Evolutionary conservation across 2,888 invertebrate genomes (phyloP).

Genomic region (Ceraclea dissimilis): DNA sequence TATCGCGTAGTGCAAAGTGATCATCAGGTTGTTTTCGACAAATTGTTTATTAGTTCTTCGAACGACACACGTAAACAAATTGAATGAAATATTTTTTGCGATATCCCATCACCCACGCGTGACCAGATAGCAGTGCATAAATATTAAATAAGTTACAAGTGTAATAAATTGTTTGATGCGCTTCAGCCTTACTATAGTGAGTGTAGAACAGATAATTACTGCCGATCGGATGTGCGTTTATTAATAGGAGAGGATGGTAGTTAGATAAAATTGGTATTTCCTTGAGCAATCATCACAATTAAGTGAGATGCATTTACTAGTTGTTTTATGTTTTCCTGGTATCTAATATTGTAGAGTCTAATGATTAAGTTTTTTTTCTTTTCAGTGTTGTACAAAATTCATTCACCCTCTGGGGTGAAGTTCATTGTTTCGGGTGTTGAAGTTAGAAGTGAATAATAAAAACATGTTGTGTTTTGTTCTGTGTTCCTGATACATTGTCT

Average conservation of each 20-base stretch:
- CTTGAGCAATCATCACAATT: background rate
- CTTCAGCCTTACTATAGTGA: slow-evolving; percentile 25
- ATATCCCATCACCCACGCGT: slow-evolving; percentile 12
- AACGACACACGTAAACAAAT: slow-evolving; percentile 18
- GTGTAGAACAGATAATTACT: slow-evolving; percentile 32
- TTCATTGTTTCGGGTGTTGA: no score
- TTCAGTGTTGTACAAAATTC: no score
- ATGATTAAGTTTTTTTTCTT: no score
- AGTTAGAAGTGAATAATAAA: no score
- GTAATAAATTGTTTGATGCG: slow-evolving; percentile 1
- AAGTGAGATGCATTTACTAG: background rate
- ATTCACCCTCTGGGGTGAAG: no score
- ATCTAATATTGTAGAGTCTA: no score
- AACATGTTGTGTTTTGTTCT: no score
- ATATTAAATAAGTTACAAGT: slow-evolving; percentile 1
- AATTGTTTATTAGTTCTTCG: slow-evolving; percentile 1
- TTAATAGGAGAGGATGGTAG: background rate
- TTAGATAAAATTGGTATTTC: background rate
- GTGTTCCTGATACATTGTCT: no score
- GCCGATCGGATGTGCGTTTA: slow-evolving; percentile 29
- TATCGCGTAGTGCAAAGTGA: background rate
- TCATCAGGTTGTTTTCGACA: slow-evolving; percentile 14
- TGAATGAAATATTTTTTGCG: slow-evolving; percentile 11
- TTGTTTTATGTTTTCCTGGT: no score
- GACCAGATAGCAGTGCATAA: background rate